Evolutionary conservation across 2,797 vertebrate genomes (phyloP).

Genomic region (Diglossa cyanea): DNA sequence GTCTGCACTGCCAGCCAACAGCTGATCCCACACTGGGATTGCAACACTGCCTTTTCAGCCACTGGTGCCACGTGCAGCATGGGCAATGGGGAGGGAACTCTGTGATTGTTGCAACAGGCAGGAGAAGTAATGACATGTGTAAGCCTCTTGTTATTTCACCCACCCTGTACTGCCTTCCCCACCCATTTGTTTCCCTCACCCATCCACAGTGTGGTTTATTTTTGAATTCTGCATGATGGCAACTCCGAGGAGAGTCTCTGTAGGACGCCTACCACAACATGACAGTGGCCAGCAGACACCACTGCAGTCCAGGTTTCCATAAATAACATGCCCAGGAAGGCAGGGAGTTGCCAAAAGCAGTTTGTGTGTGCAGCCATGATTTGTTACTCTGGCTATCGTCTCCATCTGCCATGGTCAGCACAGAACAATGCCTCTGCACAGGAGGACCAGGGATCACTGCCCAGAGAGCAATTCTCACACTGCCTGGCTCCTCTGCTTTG

Average conservation of each 20-base stretch:
- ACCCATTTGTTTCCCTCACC: not conserved
- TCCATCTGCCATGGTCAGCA: not conserved
- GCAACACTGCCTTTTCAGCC: not conserved
- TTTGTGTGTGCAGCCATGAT: not conserved
- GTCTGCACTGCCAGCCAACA: not conserved
- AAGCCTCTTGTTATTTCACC: not conserved
- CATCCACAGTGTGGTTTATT: not conserved
- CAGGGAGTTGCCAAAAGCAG: not conserved
- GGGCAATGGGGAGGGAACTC: not conserved
- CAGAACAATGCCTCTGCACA: fast-evolving
- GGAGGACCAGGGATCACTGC: not conserved
- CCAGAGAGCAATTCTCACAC: not conserved
- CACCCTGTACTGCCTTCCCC: not conserved
- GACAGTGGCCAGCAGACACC: not conserved
- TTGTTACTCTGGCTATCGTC: fast-evolving
- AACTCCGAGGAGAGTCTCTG: not conserved
- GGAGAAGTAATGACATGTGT: not conserved
- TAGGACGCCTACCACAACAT: not conserved
- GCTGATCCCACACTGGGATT: not conserved
- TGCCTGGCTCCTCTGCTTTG: not conserved
- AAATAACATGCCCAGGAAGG: not conserved
- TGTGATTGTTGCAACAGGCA: not conserved
- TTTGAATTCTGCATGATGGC: not conserved
- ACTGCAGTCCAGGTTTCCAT: not conserved
- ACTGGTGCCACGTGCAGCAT: fast-evolving